phyloP scores from a whole-genome alignment of 1,140 invertebrate genomes.

The Micrasema longulum region DNA sequence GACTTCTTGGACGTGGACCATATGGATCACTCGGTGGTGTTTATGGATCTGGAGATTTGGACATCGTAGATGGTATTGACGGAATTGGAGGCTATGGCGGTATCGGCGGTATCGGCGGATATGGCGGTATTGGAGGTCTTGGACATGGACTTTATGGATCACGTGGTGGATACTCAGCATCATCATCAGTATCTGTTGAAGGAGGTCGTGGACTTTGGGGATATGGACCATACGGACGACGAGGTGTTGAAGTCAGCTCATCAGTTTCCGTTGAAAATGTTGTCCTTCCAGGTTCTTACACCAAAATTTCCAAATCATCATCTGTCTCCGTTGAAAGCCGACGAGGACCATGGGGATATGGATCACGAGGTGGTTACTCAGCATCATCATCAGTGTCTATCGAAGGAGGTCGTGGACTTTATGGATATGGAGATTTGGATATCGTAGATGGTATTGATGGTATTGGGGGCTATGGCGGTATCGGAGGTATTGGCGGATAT shows the following conservation, averaged over 20 bases:
- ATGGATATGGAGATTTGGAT: too few species aligned
- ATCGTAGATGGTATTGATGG: too few species aligned
- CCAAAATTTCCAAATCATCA: slow-evolving; percentile 9
- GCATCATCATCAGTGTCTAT: background rate
- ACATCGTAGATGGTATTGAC: background rate
- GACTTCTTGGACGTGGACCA: background rate
- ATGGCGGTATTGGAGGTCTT: background rate
- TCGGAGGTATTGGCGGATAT: too few species aligned
- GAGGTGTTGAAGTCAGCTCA: background rate
- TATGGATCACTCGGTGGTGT: slow-evolving; percentile 6
- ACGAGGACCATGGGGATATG: background rate
- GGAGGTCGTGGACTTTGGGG: slow-evolving; percentile 21
- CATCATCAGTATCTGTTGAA: slow-evolving; percentile 13
- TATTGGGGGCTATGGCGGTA: too few species aligned
- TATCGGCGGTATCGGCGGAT: background rate
- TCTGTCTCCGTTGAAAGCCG: slow-evolving; percentile 2
- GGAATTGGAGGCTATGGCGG: background rate
- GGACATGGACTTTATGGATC: slow-evolving; percentile 1
- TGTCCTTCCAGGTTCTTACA: background rate
- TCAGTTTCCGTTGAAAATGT: slow-evolving; percentile 30
- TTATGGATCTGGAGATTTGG: background rate
- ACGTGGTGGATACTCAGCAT: slow-evolving; percentile 4
- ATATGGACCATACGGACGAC: background rate
- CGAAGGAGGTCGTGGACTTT: too few species aligned
- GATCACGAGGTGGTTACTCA: background rate